Evolutionary conservation across 2,113 vertebrate genomes (phyloP).

Genomic region (Todiramphus chloris): DNA sequence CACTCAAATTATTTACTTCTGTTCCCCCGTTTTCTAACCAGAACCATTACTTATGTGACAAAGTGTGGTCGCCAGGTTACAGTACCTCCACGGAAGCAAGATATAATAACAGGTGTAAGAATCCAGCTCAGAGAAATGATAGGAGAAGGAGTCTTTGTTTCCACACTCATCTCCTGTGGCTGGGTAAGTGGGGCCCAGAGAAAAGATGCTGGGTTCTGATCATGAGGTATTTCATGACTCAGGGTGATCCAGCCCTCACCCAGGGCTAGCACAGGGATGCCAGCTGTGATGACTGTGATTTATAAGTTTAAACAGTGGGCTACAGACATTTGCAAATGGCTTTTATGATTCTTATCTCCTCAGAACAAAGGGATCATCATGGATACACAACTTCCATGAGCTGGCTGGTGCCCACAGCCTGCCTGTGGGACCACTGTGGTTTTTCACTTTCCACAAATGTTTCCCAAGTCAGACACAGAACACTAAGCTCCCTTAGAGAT

Average conservation of each 20-base stretch:
- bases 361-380: neutral
- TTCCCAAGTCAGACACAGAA: neutral
- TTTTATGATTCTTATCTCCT: neutral
- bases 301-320: neutral
- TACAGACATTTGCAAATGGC: neutral
- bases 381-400: neutral
- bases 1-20: neutral
- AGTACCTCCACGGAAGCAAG: neutral
- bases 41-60: neutral
- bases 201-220: neutral
- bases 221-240: neutral
- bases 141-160: neutral
- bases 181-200: neutral
- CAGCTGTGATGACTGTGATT: neutral
- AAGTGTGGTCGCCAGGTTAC: neutral
- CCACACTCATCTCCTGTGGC: neutral
- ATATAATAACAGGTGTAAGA: neutral
- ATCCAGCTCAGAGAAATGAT: neutral
- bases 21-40: neutral
- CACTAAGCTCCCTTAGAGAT: neutral
- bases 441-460: neutral
- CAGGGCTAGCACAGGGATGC: neutral
- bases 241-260: neutral
- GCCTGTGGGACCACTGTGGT: neutral
- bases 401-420: neutral